Percentiles rank a stretch among this genome's conserved stretches.
phyloP scores from a whole-genome alignment of 23 tunicate genomes.

The Ciona savignyi region DNA sequence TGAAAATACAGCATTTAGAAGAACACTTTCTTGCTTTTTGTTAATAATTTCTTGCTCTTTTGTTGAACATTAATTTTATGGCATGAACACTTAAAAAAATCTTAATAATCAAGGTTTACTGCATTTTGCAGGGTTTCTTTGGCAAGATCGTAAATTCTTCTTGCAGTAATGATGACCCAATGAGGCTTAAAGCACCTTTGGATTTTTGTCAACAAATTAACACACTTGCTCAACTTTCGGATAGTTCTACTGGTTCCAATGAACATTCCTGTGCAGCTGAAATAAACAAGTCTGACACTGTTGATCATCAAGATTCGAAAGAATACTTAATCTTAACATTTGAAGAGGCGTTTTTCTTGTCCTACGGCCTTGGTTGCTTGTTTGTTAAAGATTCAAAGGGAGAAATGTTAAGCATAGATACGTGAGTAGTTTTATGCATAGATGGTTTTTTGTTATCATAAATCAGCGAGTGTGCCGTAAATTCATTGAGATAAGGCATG shows the following conservation, averaged over 20 bases:
- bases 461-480: too few species aligned
- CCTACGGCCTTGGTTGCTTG: conserved; percentile 74
- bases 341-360: conserved; percentile 76
- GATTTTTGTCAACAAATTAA: too few species aligned
- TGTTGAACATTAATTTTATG: too few species aligned
- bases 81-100: too few species aligned
- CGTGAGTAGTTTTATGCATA: too few species aligned
- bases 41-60: too few species aligned
- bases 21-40: too few species aligned
- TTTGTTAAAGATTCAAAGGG: conserved; percentile 13
- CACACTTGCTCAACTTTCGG: background rate
- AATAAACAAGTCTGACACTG: background rate
- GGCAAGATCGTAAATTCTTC: conserved; percentile 12
- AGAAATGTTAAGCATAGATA: conserved; percentile 10
- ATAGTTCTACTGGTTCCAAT: background rate
- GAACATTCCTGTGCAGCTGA: too few species aligned
- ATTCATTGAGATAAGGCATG: too few species aligned
- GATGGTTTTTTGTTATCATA: too few species aligned
- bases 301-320: background rate
- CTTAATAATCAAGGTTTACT: background rate
- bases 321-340: conserved; percentile 16
- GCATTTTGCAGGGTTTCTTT: conserved; percentile 22
- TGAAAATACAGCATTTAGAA: background rate
- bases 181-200: too few species aligned
- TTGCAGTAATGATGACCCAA: background rate